phyloP scores from a whole-genome alignment of 2,797 vertebrate species.

The Chelonia mydas region DNA sequence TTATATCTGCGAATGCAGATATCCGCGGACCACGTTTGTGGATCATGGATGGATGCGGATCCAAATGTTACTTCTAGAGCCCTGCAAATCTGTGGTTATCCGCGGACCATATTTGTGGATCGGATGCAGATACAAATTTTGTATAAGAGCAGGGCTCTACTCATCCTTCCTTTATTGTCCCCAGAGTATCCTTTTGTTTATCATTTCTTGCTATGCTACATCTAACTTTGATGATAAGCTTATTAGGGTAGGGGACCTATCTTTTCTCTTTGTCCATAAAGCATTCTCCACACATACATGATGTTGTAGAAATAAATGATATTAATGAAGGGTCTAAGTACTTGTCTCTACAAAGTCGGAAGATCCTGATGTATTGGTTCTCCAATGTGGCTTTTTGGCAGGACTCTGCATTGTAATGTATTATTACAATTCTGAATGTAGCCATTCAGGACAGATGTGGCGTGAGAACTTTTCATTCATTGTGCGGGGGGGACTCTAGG shows the following conservation, averaged over 20 bases:
- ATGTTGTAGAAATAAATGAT: background rate
- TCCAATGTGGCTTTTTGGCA: background rate
- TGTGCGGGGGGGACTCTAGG: background rate
- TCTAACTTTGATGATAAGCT: background rate
- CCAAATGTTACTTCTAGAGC: no score
- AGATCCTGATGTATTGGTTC: background rate
- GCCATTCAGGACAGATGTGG: background rate
- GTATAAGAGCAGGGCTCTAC: no score
- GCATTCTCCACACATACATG: background rate
- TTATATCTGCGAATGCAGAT: no score
- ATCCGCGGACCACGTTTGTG: no score
- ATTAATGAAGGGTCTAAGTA: background rate
- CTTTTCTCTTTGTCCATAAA: background rate
- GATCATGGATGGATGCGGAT: no score
- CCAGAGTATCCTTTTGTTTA: background rate
- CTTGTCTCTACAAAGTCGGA: background rate
- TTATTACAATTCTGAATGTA: background rate
- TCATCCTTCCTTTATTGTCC: rapidly evolving
- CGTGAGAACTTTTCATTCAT: background rate
- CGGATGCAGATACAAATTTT: no score
- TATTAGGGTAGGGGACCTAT: background rate
- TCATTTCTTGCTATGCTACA: background rate
- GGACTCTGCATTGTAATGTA: background rate
- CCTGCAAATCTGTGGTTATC: no score
- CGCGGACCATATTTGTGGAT: no score